A percentile compares a stretch with the other conserved stretches of the same genome.
phyloP scores from a whole-genome alignment of 2,797 vertebrate genomes.

The Danio albolineatus region DNA sequence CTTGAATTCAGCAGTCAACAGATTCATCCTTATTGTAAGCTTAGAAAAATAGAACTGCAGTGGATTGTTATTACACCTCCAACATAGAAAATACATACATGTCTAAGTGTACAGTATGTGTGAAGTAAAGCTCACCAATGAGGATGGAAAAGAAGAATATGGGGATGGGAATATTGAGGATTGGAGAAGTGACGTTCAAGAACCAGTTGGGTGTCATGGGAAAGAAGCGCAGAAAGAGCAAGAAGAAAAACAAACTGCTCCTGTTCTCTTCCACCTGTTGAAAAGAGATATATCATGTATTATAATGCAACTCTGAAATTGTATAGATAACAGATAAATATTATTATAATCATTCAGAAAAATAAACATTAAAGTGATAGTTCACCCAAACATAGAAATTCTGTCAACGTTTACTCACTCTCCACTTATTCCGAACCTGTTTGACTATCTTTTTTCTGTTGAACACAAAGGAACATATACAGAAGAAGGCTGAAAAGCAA shows the following conservation, averaged over 20 bases:
- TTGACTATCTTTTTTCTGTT: too few relatives aligned
- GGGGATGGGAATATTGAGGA: constrained; percentile 91
- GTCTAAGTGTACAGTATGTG: not conserved
- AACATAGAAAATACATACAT: not conserved
- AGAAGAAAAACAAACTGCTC: constrained; percentile 93
- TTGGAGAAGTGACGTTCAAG: constrained; percentile 95
- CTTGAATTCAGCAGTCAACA: too few relatives aligned
- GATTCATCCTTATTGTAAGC: too few relatives aligned
- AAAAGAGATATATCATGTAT: constrained; percentile 9
- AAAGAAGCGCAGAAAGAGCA: constrained; percentile 95
- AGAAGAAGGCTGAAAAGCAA: too few relatives aligned
- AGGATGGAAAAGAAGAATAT: constrained; percentile 95
- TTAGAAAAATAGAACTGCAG: too few relatives aligned
- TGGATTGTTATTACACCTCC: not conserved
- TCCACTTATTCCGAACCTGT: too few relatives aligned
- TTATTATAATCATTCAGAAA: not conserved
- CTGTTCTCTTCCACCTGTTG: constrained; percentile 91
- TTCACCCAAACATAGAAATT: too few relatives aligned
- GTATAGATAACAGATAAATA: not conserved
- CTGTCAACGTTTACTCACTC: too few relatives aligned
- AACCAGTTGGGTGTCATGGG: constrained; percentile 99
- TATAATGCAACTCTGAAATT: not conserved
- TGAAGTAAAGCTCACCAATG: constrained; percentile 81
- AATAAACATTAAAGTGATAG: too few relatives aligned
- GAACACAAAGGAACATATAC: too few relatives aligned